Evolutionary conservation across 2,113 vertebrate genomes (phyloP), one percentile per base, ranked within the genome.

Genomic region (Burhinus oedicnemus): DNA sequence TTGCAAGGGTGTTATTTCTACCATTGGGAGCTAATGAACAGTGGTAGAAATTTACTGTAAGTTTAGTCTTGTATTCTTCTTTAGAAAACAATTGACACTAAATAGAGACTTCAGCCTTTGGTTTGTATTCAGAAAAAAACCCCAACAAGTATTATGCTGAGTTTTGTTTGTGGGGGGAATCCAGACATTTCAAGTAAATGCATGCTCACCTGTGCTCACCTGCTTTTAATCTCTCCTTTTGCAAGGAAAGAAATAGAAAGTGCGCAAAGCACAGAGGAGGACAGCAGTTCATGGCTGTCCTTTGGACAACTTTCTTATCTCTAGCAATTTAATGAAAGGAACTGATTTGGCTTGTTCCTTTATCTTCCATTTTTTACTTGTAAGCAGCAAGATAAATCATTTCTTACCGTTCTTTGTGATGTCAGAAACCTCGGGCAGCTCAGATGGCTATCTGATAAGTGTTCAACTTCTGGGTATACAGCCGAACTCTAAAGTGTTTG

Each of bases 1-100:
- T 87, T 71, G 90, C 91, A 91, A 97, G 96, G 95, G 90, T 91
- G 90, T 96, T 93, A 97, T 97, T 97, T 96, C 94, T 90, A 15
- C 96, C 17, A 5, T 89, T 75, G 93, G 95, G 92, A 86, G 95
- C 61, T 96, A 95, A 90, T 94, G 95, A 97, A 64, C 26, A 49
- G 57, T 9, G 45, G 44, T 54, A 75, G 88, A 90, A 61, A 89
- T 76, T 68, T 49, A 45, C 89, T 95, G 30, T 44, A 87, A 94
- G 27, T 95, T 91, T 34, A n/a, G 26, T 29, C 7, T 42, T 36
- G 60, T 47, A 5, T 47, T 87, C 70, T 84, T 85, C 80, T 81
- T 77, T n/a, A 44, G 80, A 58, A 95, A 94, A 36, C 49, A 16
- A 5, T 0, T 42, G 68, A 34, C 23, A 13, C 13, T 81, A 44